Percentiles rank a stretch among this genome's conserved stretches.
Conservation (phyloP, 2,113 vertebrate species). For the Tragulus kanchil region DNA sequence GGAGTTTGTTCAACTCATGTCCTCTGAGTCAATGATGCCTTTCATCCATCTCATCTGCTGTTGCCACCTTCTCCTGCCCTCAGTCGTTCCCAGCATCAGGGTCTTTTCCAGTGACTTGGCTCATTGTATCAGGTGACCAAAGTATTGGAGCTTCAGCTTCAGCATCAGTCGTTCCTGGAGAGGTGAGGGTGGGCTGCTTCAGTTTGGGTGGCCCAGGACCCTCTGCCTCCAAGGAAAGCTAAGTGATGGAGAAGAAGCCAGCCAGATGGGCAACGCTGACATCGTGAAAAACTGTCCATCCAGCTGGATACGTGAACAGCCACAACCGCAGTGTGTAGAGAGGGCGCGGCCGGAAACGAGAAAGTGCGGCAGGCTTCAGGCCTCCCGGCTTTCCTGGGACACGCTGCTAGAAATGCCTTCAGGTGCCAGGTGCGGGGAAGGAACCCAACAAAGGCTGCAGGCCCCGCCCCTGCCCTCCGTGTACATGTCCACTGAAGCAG, state of each 20-base stretch:
- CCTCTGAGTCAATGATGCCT: no score
- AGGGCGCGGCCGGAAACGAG: neutral
- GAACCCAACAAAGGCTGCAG: neutral
- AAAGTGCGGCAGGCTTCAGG: neutral
- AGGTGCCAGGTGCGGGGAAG: neutral
- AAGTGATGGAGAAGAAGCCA: neutral
- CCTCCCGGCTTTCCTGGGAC: neutral
- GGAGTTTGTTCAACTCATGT: no score
- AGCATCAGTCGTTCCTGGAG: no score
- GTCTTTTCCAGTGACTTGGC: no score
- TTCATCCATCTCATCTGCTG: no score
- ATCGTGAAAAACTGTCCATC: neutral
- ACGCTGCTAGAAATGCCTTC: neutral
- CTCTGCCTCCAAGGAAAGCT: no score
- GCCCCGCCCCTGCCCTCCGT: neutral
- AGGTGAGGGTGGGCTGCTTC: neutral
- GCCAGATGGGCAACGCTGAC: rapidly evolving
- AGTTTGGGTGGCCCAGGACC: neutral
- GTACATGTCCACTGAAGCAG: neutral
- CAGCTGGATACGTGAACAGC: no score
- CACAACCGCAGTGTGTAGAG: no score
- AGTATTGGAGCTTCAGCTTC: no score
- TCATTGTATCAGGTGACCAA: no score
- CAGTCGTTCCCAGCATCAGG: no score
- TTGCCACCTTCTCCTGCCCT: no score